Evolutionary conservation across 2,888 invertebrate genomes (phyloP), one percentile per base, ranked within the genome.

Genomic region (Osedax fenrisi): DNA sequence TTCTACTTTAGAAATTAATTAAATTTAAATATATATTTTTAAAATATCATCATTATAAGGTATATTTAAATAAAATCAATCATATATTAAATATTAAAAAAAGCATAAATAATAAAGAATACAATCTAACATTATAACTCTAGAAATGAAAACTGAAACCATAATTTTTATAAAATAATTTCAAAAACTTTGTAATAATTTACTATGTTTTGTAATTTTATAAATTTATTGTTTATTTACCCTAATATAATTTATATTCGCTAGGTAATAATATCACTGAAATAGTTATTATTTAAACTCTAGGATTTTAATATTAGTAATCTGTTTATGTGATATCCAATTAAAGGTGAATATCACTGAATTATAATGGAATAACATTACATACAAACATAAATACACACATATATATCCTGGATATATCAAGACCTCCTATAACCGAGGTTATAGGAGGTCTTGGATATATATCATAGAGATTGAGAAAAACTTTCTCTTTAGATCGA

Each of bases 81-180:
- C 17, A 17, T 17, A 41, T 41, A 17, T 41, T 41, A 41, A 41
- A 41, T 10, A 5, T 41, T 5, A 41, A 41, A 41, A 41, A 41
- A 17, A 10, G 41, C 5, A 10, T 41, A 41, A 10, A 41, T 41
- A 10, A 41, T 41, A 41, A 10, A 10, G 41, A 10, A 41, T 41
- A 41, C 17, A 41, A 41, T 10, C 76, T 76, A 26, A 76, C 76
- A 76, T 76, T 71, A 76, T 73, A 74, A 74, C 26, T 64, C 76
- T 59, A 26, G 76, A 76, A n/a, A 76, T 76, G 24, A 76, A 17
- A 23, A 74, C 76, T 25, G 76, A 76, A 25, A 76, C 76, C 76
- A 76, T 76, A 17, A 27, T 66, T 73, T 56, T 23, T 59, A 24
- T 41, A 23, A 26, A 27, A 10, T 22, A 22, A n/a, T 23, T 21